Percentiles rank a stretch among this genome's conserved stretches.
Evolutionary conservation across 2,888 invertebrate species (phyloP).

Genomic region (Perdita meconis): DNA sequence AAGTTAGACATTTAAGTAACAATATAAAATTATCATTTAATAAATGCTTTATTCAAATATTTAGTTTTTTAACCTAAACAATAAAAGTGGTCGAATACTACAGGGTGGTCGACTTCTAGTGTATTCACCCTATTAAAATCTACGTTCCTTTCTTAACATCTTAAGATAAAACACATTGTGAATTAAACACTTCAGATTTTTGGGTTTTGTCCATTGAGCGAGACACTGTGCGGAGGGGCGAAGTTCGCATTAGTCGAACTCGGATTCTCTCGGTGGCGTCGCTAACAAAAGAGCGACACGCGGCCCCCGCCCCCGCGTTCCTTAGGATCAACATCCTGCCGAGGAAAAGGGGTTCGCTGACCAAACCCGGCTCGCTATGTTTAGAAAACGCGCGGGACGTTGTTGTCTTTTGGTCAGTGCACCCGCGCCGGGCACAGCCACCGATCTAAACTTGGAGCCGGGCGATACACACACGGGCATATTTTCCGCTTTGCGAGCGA

Average conservation of each 20-base stretch:
- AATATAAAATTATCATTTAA: too few relatives aligned
- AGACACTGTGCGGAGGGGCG: too few relatives aligned
- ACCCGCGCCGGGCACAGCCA: slow-evolving; percentile 17
- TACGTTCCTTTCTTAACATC: too few relatives aligned
- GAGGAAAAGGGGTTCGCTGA: slow-evolving; percentile 29
- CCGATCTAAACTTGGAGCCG: slow-evolving; percentile 36
- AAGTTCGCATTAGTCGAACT: neutral
- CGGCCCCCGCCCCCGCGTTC: neutral
- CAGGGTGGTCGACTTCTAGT: too few relatives aligned
- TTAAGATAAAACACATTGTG: too few relatives aligned
- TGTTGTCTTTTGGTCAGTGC: slow-evolving; percentile 58
- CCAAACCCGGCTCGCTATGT: slow-evolving; percentile 34
- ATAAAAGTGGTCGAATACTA: too few relatives aligned
- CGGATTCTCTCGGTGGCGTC: neutral
- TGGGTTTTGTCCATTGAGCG: too few relatives aligned
- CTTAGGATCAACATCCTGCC: slow-evolving; percentile 42
- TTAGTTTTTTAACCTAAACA: too few relatives aligned
- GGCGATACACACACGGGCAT: slow-evolving; percentile 34
- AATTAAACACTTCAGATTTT: too few relatives aligned
- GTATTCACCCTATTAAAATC: too few relatives aligned
- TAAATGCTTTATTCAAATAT: too few relatives aligned
- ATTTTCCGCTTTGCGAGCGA: slow-evolving; percentile 28
- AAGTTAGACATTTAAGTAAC: too few relatives aligned
- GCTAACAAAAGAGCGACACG: neutral
- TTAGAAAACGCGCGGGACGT: slow-evolving; percentile 50